Evolutionary conservation across 2,888 invertebrate genomes (phyloP).

Genomic region (Oscheius sp.): DNA sequence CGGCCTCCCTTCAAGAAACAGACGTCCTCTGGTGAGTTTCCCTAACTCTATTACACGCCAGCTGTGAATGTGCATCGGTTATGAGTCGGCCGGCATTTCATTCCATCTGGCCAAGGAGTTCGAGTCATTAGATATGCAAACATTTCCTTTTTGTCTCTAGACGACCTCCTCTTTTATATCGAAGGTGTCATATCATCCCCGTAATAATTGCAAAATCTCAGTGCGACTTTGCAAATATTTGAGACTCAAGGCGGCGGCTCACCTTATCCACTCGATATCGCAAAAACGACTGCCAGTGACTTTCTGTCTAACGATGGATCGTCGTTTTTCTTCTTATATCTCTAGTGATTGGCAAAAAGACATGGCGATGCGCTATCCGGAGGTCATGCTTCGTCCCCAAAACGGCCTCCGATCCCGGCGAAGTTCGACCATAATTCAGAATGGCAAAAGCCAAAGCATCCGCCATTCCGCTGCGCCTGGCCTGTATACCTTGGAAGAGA

Average conservation of each 20-base stretch:
- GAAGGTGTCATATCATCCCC: neutral
- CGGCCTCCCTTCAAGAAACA: conserved; percentile 34
- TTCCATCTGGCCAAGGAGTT: neutral
- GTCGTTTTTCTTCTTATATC: conserved; percentile 27
- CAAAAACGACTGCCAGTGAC: conserved; percentile 23
- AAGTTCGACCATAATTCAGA: neutral
- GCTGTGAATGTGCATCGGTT: conserved; percentile 24
- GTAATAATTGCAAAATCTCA: conserved; percentile 8
- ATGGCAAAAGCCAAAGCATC: neutral
- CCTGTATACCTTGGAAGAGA: conserved; percentile 14
- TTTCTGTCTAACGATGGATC: conserved; percentile 16
- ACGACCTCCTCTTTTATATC: neutral
- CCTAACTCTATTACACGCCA: neutral
- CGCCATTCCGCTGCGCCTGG: conserved; percentile 3
- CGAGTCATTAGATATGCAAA: neutral
- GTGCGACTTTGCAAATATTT: conserved; percentile 29
- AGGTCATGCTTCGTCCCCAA: conserved; percentile 26
- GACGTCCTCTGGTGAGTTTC: conserved; percentile 21
- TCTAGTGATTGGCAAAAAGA: conserved; percentile 19
- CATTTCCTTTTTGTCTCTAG: neutral
- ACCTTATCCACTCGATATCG: conserved; percentile 28
- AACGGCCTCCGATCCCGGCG: conserved; percentile 5
- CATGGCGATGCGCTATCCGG: conserved; percentile 17
- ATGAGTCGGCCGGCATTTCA: neutral
- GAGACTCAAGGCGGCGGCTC: conserved; percentile 14